phyloP scores from a whole-genome alignment of 2,888 invertebrate genomes.

The Gisinianus flammeolus region DNA sequence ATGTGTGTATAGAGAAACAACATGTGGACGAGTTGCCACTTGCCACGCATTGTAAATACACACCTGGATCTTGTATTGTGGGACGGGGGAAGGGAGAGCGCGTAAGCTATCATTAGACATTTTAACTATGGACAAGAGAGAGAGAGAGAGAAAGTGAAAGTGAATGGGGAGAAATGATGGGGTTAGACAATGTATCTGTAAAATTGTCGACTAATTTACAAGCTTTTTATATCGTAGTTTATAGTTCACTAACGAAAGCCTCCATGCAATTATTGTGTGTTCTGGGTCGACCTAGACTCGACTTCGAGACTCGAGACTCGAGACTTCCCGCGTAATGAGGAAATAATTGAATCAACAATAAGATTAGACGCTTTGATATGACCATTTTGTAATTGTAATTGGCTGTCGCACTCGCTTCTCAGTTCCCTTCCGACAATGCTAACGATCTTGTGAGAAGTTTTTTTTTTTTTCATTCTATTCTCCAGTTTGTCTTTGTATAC shows the following conservation, averaged over 20 bases:
- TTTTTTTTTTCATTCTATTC: too few relatives aligned
- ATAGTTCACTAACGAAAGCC: too few relatives aligned
- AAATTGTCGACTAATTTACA: neutral
- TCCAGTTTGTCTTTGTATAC: too few relatives aligned
- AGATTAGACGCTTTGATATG: neutral
- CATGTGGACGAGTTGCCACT: too few relatives aligned
- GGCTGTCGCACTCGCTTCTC: neutral
- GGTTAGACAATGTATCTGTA: too few relatives aligned
- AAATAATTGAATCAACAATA: slow-evolving; percentile 26
- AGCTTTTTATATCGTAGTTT: neutral
- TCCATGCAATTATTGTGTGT: neutral
- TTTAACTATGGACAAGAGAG: neutral
- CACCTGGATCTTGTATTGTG: too few relatives aligned
- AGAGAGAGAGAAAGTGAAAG: too few relatives aligned
- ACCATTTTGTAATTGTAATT: neutral
- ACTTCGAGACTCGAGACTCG: neutral
- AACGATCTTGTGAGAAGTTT: too few relatives aligned
- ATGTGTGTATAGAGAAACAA: too few relatives aligned
- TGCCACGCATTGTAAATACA: too few relatives aligned
- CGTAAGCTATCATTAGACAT: slow-evolving; percentile 8
- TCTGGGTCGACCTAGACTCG: neutral
- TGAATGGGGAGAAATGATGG: too few relatives aligned
- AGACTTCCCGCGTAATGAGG: slow-evolving; percentile 7
- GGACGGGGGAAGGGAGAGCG: too few relatives aligned
- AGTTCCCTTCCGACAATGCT: neutral